Conservation (phyloP, 2,888 invertebrate species). For the Napeogenes sylphis region DNA sequence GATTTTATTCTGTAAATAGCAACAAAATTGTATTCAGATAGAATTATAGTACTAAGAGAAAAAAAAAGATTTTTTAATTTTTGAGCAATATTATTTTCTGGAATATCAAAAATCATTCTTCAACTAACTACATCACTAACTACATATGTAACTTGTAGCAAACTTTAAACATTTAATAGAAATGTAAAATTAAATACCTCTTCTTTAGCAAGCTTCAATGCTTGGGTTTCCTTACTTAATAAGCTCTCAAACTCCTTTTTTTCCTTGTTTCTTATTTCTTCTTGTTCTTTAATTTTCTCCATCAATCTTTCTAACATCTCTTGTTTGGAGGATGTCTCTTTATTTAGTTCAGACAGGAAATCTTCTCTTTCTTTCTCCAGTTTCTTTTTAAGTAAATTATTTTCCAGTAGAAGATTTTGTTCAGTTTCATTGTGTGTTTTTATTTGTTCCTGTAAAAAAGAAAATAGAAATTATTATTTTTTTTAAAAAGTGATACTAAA, state of each 20-base stretch:
- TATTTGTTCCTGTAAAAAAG: conserved; percentile 57
- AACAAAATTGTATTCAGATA: too few relatives aligned
- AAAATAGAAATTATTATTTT: neutral
- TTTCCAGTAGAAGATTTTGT: conserved; percentile 65
- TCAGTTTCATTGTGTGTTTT: conserved; percentile 60
- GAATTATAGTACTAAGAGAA: too few relatives aligned
- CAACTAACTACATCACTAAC: too few relatives aligned
- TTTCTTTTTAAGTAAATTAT: conserved; percentile 65
- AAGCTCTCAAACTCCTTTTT: conserved; percentile 57
- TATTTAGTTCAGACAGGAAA: conserved; percentile 65
- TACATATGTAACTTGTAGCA: too few relatives aligned
- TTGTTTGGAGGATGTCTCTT: conserved; percentile 74
- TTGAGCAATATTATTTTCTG: too few relatives aligned
- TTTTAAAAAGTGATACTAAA: neutral
- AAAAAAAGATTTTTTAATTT: too few relatives aligned
- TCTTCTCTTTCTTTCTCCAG: conserved; percentile 70
- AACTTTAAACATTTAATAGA: conserved; percentile 5
- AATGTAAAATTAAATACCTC: conserved; percentile 43
- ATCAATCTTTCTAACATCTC: conserved; percentile 70
- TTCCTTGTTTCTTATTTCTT: conserved; percentile 63
- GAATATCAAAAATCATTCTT: too few relatives aligned
- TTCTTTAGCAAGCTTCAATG: conserved; percentile 64
- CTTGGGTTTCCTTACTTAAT: conserved; percentile 61
- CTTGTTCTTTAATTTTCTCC: conserved; percentile 67
- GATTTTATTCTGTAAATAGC: too few relatives aligned